phyloP scores from a whole-genome alignment of 2,797 vertebrate genomes.

The Neosilurus hyrtlii region DNA sequence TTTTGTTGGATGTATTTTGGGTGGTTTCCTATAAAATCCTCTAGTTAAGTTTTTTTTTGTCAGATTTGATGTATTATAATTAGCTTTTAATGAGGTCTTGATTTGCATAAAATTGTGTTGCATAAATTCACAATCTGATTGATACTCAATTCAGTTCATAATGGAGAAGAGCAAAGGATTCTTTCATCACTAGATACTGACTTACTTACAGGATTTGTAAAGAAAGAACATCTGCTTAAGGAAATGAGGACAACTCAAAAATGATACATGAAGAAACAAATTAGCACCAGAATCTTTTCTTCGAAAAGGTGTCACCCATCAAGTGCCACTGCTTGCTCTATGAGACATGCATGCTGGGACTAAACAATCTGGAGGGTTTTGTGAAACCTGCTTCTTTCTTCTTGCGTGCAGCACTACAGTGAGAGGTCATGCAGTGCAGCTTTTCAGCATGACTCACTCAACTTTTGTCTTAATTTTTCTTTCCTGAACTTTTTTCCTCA shows the following conservation, averaged over 20 bases:
- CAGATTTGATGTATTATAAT: not conserved
- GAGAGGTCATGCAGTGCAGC: not conserved
- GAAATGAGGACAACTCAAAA: not conserved
- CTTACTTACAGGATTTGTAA: not conserved
- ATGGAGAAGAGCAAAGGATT: not conserved
- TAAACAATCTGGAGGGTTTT: conserved; percentile 61
- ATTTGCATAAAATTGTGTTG: conserved; percentile 7
- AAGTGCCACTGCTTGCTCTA: conserved; percentile 36
- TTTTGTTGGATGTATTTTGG: not conserved
- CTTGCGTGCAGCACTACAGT: not conserved
- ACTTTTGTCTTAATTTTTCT: conserved; percentile 29
- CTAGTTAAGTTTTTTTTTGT: not conserved
- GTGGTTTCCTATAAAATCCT: not conserved
- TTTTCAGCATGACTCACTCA: conserved; percentile 38
- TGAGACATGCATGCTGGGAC: conserved; percentile 71
- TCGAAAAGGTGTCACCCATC: conserved; percentile 31
- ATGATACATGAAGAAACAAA: not conserved
- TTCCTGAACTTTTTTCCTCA: conserved; percentile 56
- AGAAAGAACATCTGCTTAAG: conserved; percentile 6
- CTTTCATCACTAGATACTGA: conserved; percentile 2
- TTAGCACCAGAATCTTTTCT: not conserved
- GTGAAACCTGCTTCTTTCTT: not conserved
- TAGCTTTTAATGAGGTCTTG: not conserved
- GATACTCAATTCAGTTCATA: conserved; percentile 2
- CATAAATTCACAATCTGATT: conserved; percentile 10